Conservation (phyloP, 1,140 invertebrate genomes). For the Eupeodes corollae region DNA sequence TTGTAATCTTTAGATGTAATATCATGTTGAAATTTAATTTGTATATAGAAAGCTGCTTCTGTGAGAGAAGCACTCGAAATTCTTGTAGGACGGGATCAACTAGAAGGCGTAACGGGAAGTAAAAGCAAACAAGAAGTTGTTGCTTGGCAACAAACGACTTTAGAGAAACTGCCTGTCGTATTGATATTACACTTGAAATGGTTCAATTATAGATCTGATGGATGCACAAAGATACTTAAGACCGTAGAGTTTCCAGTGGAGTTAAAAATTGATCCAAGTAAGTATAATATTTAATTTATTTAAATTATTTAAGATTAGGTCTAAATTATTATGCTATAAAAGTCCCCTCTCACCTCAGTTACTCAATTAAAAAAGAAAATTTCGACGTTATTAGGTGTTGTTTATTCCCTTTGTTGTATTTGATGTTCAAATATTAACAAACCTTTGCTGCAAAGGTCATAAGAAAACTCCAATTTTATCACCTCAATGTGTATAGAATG, state of each 20-base stretch:
- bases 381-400: too few species aligned
- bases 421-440: too few species aligned
- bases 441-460: too few species aligned
- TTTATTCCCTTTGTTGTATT: too few species aligned
- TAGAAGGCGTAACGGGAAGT: slow-evolving; percentile 73
- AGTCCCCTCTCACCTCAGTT: too few species aligned
- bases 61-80: slow-evolving; percentile 79
- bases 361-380: too few species aligned
- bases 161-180: slow-evolving; percentile 78
- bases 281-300: slow-evolving; percentile 35
- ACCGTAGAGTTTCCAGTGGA: slow-evolving; percentile 78
- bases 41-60: slow-evolving; percentile 61
- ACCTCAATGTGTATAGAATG: too few species aligned
- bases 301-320: too few species aligned
- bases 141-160: slow-evolving; percentile 72
- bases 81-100: slow-evolving; percentile 65
- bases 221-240: slow-evolving; percentile 84
- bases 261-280: slow-evolving; percentile 81
- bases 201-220: slow-evolving; percentile 75
- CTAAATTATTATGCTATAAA: too few species aligned
- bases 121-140: slow-evolving; percentile 66
- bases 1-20: neutral
- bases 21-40: slow-evolving; percentile 11
- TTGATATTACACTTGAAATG: slow-evolving; percentile 78
- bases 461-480: too few species aligned